phyloP scores from a whole-genome alignment of 2,888 invertebrate species.

The Carpatolechia fugitivella region DNA sequence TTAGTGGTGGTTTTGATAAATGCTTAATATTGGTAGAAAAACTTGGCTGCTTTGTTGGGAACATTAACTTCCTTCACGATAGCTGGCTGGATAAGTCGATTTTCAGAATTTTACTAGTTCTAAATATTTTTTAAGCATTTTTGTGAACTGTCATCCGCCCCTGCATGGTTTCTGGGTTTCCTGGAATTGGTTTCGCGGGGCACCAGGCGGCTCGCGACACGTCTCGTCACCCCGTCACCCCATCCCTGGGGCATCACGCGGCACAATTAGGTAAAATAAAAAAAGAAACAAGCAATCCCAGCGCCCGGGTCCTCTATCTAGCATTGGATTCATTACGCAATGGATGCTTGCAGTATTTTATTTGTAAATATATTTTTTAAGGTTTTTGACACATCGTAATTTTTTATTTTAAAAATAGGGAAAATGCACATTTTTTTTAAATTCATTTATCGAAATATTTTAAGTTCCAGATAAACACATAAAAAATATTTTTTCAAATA shows the following conservation, averaged over 20 bases:
- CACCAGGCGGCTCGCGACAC: constrained; percentile 52
- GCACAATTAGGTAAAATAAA: constrained; percentile 69
- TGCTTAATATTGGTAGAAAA: too few species aligned
- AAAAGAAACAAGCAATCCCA: constrained; percentile 53
- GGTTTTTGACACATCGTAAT: too few species aligned
- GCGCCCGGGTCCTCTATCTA: constrained; percentile 20
- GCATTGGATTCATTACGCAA: constrained; percentile 48
- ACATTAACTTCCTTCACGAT: too few species aligned
- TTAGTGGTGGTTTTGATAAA: too few species aligned
- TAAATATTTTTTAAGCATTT: background rate
- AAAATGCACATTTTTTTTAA: too few species aligned
- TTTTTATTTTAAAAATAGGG: background rate
- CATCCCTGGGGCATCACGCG: constrained; percentile 65
- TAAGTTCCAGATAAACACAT: too few species aligned
- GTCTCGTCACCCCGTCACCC: constrained; percentile 42
- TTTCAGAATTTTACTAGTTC: too few species aligned
- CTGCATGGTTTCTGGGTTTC: constrained; percentile 60
- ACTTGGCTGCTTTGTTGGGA: too few species aligned
- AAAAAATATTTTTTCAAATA: too few species aligned
- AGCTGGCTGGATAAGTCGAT: too few species aligned
- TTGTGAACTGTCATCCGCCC: constrained; percentile 34
- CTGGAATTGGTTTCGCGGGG: constrained; percentile 68
- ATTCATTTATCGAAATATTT: too few species aligned
- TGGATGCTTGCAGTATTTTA: background rate
- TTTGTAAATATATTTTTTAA: too few species aligned